These are phyloP conservation scores for Tachypleus tridentatus DNA, from an alignment of 1,140 invertebrate species.

Conservation along the genomic window DNA sequence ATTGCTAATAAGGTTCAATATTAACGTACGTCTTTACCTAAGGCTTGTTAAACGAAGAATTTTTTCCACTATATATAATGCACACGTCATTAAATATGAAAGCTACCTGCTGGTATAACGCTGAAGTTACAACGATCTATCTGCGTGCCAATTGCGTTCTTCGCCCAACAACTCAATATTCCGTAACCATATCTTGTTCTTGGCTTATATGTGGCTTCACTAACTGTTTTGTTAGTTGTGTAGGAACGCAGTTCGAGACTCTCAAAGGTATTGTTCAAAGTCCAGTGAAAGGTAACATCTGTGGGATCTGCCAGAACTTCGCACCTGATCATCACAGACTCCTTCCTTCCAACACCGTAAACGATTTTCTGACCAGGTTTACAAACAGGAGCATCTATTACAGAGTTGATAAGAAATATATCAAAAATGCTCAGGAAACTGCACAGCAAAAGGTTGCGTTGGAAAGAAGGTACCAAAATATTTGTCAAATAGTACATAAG, in stretches of 20 bases:
- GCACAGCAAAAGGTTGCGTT: no score
- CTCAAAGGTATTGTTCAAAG: slow-evolving; percentile 23
- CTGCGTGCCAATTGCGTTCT: slow-evolving; percentile 28
- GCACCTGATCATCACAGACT: slow-evolving; percentile 59
- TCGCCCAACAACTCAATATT: slow-evolving; percentile 27
- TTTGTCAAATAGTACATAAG: no score
- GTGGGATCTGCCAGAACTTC: slow-evolving; percentile 78
- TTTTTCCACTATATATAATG: no score
- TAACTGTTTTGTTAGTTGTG: slow-evolving; percentile 12
- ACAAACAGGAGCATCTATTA: slow-evolving; percentile 69
- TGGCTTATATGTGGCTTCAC: slow-evolving; percentile 21
- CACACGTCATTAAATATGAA: neutral
- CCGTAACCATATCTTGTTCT: slow-evolving; percentile 25
- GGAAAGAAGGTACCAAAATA: no score
- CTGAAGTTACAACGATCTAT: slow-evolving; percentile 27
- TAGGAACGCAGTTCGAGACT: slow-evolving; percentile 20
- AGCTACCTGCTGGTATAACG: slow-evolving; percentile 27
- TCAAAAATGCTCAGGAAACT: no score
- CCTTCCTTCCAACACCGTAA: slow-evolving; percentile 65
- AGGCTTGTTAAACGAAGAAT: no score
- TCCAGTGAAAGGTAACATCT: slow-evolving; percentile 41
- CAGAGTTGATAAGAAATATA: no score
- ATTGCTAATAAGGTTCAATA: no score
- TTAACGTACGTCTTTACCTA: no score
- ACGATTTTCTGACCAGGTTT: slow-evolving; percentile 55